A percentile compares a stretch with the other conserved stretches of the same genome.
These are phyloP conservation scores for Sylvietta virens DNA, from an alignment of 2,113 vertebrate genomes.

Conservation along the genomic window DNA sequence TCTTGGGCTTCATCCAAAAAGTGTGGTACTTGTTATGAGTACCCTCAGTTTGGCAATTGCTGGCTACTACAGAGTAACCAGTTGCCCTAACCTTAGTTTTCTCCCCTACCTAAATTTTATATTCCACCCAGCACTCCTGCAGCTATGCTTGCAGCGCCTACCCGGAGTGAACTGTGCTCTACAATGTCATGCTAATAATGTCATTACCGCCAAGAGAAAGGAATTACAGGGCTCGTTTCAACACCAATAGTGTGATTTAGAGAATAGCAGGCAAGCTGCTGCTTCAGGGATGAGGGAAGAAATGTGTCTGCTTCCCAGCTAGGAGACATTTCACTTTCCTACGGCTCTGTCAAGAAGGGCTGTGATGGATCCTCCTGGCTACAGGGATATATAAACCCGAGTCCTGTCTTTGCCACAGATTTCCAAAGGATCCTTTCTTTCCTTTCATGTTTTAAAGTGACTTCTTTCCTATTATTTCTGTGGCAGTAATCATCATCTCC, in stretches of 20 bases:
- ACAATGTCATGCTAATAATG: slow-evolving; percentile 3
- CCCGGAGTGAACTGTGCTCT: neutral
- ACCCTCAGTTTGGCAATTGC: neutral
- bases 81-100: neutral
- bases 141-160: neutral
- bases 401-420: neutral
- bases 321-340: neutral
- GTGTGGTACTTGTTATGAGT: neutral
- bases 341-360: neutral
- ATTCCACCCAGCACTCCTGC: neutral
- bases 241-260: neutral
- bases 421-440: neutral
- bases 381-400: neutral
- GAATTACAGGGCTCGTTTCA: slow-evolving; percentile 5
- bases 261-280: neutral
- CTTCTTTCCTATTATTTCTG: slow-evolving; percentile 12
- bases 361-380: neutral
- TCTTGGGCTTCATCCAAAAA: neutral
- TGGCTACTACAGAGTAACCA: neutral
- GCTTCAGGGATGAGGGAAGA: neutral
- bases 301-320: neutral
- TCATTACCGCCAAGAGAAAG: slow-evolving; percentile 13
- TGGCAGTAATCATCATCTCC: slow-evolving; percentile 6
- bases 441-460: neutral
- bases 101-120: neutral